Evolutionary conservation across 2,113 vertebrate genomes (phyloP), one percentile per base, ranked within the genome.

Genomic region (Calyptomena viridis): DNA sequence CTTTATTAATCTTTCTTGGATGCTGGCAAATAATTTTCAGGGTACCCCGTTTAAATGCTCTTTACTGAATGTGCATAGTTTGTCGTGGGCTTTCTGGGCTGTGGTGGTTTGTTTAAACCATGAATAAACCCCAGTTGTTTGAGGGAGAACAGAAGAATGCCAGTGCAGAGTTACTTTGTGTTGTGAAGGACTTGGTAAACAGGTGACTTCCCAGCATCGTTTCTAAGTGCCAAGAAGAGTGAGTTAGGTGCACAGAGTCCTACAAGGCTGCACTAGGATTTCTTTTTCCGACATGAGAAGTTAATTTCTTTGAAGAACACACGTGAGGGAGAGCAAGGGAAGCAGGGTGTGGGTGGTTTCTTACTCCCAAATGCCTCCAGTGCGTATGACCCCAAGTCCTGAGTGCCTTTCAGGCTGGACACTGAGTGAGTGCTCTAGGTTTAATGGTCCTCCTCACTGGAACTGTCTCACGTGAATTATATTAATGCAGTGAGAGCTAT

Each of bases 181-280:
- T 30, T 37, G 62, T 95, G 93, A 66, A 86, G 73, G 77, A 53
- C 80, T 79, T 78, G 59, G 91, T 81, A 58, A n/a, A n/a, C 7
- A n/a, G 83, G 37, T 90, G 46, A 89, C 64, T 78, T 97, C 56
- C 53, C 66, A 53, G 27, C 42, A 47, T 81, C 74, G 85, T 92
- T 86, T 94, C 72, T 66, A 28, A 46, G 44, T 86, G 56, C 82
- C 91, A 63, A 78, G 87, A 88, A 76, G 68, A 88, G 81, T 94
- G 90, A 68, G 21, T 23, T 83, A 77, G 46, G 77, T 93, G 53
- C 92, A 87, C 77, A 84, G 89, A 75, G 60, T 80, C 76, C 42
- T 93, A n/a, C 88, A 91, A 93, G 88, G 67, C 86, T 94, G 66
- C 69, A 53, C 62, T 97, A 88, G 79, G 80, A 58, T 93, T 91